Percentiles rank a stretch among this genome's conserved stretches.
Conservation (phyloP, 2,888 invertebrate genomes). For the Limnephilus marmoratus region DNA sequence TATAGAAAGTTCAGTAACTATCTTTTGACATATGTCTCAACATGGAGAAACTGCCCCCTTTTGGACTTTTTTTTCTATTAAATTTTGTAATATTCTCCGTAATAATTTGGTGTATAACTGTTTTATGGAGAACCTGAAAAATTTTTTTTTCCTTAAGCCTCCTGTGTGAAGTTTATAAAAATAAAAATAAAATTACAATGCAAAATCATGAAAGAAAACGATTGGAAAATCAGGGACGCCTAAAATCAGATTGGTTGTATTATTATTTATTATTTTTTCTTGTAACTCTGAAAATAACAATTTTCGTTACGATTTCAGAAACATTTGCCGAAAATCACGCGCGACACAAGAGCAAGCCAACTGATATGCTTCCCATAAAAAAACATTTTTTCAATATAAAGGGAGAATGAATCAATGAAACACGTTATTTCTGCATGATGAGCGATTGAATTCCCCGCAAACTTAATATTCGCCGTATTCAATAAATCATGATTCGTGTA, state of each 20-base stretch:
- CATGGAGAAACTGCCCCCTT: no score
- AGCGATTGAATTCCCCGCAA: constrained; percentile 2
- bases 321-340: not conserved
- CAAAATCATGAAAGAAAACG: not conserved
- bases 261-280: no score
- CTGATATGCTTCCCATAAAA: not conserved
- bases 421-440: constrained; percentile 10
- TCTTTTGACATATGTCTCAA: no score
- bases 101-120: no score
- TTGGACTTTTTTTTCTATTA: no score
- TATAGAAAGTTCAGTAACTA: no score
- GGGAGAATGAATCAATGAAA: not conserved
- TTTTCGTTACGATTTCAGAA: not conserved
- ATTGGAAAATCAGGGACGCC: not conserved
- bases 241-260: not conserved
- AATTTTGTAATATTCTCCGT: no score
- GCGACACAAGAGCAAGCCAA: not conserved
- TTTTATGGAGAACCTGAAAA: no score
- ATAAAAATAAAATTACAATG: not conserved
- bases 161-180: no score
- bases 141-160: no score
- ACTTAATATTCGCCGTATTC: constrained; percentile 24
- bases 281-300: not conserved
- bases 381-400: not conserved
- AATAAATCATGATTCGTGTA: constrained; percentile 12